These are phyloP conservation scores for Drosophila rubida DNA, from an alignment of 2,888 invertebrate species.

Conservation along the genomic window DNA sequence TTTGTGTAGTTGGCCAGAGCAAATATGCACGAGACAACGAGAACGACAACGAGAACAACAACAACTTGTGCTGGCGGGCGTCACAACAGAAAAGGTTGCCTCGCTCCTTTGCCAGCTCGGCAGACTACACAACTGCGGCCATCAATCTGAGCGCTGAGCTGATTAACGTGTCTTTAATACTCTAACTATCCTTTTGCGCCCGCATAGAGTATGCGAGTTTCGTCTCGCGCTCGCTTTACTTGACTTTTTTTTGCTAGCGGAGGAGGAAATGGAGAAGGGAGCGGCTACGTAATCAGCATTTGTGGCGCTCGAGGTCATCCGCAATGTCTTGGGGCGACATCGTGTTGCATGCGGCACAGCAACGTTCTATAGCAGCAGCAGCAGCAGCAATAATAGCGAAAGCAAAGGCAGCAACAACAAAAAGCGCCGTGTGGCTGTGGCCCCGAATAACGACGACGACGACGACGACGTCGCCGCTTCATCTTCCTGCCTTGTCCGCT, in stretches of 20 bases:
- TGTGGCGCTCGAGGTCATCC: constrained; percentile 81
- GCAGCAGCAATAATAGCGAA: constrained; percentile 26
- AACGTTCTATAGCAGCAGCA: constrained; percentile 52
- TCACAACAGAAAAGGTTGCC: constrained; percentile 44
- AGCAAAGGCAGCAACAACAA: constrained; percentile 39
- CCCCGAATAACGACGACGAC: constrained; percentile 36
- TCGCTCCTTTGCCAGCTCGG: constrained; percentile 25
- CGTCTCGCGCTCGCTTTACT: constrained; percentile 3
- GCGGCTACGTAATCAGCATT: constrained; percentile 78
- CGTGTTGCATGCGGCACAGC: constrained; percentile 74
- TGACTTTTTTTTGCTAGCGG: constrained; percentile 35
- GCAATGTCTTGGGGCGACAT: constrained; percentile 71
- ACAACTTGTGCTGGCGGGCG: constrained; percentile 35
- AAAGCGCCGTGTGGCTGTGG: constrained; percentile 65
- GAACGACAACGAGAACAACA: constrained; percentile 32
- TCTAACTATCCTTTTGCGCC: neutral
- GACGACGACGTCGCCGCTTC: constrained; percentile 56
- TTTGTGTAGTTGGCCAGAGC: constrained; percentile 35
- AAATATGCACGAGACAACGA: constrained; percentile 47
- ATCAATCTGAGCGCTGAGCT: neutral
- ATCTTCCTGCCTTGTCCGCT: constrained; percentile 64
- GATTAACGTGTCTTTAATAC: neutral
- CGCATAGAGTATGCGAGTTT: constrained; percentile 29
- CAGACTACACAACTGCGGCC: constrained; percentile 10
- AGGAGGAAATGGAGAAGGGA: constrained; percentile 61